phyloP scores from a whole-genome alignment of 2,113 vertebrate species.

The Nesogale talazaci region DNA sequence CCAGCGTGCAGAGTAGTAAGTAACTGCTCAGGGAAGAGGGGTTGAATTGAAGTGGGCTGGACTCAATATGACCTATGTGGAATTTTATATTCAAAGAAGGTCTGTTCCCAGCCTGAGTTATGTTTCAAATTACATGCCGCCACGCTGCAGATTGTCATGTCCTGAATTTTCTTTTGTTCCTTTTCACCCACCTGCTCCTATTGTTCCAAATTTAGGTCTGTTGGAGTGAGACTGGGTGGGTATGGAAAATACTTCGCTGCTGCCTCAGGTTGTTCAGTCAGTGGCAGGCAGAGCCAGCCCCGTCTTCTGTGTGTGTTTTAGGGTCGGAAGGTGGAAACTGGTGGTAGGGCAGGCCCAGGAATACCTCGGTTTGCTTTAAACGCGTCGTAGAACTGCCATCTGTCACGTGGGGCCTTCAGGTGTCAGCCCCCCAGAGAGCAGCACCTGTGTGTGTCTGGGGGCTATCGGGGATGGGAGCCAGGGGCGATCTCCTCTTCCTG shows the following conservation, averaged over 20 bases:
- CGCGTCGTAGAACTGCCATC: background rate
- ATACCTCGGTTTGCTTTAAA: slow-evolving; percentile 11
- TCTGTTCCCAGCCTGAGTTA: slow-evolving; percentile 51
- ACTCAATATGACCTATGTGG: slow-evolving; percentile 33
- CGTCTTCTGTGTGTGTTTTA: slow-evolving; percentile 16
- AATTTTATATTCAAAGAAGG: slow-evolving; percentile 56
- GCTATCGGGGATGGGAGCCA: no score
- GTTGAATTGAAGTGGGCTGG: slow-evolving; percentile 36
- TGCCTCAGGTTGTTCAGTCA: slow-evolving; percentile 54
- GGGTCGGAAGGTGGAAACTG: slow-evolving; percentile 35
- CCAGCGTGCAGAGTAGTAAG: background rate
- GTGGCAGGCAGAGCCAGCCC: background rate
- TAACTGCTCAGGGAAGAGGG: slow-evolving; percentile 37
- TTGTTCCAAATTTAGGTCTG: slow-evolving; percentile 63
- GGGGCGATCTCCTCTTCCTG: background rate
- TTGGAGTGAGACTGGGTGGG: slow-evolving; percentile 63
- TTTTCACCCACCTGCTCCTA: slow-evolving; percentile 50
- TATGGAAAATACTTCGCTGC: slow-evolving; percentile 39
- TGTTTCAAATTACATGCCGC: slow-evolving; percentile 56
- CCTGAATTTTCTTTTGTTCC: slow-evolving; percentile 53
- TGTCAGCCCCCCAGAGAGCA: background rate
- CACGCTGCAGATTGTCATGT: slow-evolving; percentile 62
- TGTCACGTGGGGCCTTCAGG: background rate
- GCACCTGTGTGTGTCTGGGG: background rate
- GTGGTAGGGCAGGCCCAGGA: background rate